phyloP scores from a whole-genome alignment of 2,113 vertebrate genomes.

The Actinemys pallida region DNA sequence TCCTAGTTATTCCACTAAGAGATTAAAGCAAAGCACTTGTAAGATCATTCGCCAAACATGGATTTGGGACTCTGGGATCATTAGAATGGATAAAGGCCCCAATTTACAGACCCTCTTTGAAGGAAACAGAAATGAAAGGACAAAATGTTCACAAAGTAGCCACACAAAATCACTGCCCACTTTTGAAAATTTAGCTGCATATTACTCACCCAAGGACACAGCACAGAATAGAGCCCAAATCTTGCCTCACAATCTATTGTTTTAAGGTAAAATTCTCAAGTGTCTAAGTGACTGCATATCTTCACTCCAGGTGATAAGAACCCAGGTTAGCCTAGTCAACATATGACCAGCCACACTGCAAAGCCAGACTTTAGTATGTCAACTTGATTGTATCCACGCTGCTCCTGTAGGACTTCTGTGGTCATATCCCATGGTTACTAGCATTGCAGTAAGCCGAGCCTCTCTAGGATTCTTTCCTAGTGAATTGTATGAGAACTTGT shows the following conservation, averaged over 20 bases:
- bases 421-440: neutral
- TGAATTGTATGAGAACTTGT: neutral
- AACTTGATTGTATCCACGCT: neutral
- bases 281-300: neutral
- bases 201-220: neutral
- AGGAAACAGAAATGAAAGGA: neutral
- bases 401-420: neutral
- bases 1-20: neutral
- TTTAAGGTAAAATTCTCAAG: neutral
- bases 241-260: neutral
- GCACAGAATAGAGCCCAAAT: neutral
- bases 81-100: neutral
- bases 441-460: neutral
- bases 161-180: neutral
- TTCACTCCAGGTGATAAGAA: neutral
- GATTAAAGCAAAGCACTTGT: neutral
- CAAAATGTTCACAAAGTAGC: neutral
- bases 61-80: neutral
- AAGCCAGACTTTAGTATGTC: neutral
- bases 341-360: neutral
- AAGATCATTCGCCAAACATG: neutral
- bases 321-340: neutral
- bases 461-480: neutral
- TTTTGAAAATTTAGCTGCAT: neutral
- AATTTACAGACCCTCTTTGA: constrained; percentile 11